Percentiles rank a stretch among this genome's conserved stretches.
These are phyloP conservation scores for Cheumatopsyche charites DNA, from an alignment of 1,140 invertebrate species.

Conservation along the genomic window DNA sequence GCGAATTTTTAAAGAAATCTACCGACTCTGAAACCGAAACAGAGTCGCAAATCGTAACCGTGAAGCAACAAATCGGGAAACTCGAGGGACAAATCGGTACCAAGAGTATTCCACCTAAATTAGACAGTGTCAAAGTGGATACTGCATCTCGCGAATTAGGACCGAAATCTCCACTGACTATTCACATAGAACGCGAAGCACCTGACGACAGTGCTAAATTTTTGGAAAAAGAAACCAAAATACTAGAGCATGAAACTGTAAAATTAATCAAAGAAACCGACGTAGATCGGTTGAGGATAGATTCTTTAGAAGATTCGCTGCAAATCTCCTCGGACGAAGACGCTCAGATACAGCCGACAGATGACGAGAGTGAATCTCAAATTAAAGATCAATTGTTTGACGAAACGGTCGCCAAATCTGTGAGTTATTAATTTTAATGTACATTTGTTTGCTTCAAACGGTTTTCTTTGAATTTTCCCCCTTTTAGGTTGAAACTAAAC, in stretches of 20 bases:
- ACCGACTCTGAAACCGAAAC: conserved; percentile 62
- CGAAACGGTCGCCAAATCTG: conserved; percentile 36
- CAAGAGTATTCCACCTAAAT: conserved; percentile 16
- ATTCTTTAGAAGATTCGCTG: conserved; percentile 46
- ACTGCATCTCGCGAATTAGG: conserved; percentile 29
- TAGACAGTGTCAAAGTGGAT: neutral
- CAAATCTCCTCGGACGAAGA: conserved; percentile 48
- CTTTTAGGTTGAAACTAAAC: conserved; percentile 20
- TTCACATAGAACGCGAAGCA: conserved; percentile 40
- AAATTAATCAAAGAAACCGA: conserved; percentile 34
- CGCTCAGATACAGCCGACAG: conserved; percentile 45
- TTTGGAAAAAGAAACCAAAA: conserved; percentile 35
- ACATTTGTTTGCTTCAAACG: neutral
- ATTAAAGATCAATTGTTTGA: conserved; percentile 41
- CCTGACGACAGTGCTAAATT: conserved; percentile 4
- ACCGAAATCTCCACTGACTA: conserved; percentile 40
- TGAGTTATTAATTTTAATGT: conserved; percentile 28
- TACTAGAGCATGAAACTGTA: conserved; percentile 37
- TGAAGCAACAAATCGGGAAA: conserved; percentile 44
- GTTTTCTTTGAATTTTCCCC: neutral
- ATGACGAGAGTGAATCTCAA: conserved; percentile 46
- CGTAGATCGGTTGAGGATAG: conserved; percentile 38
- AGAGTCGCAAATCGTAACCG: conserved; percentile 57
- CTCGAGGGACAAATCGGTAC: conserved; percentile 38
- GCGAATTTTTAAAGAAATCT: conserved; percentile 62